Evolutionary conservation across 92 coral and sea anemone genomes (phyloP).

Genomic region (Zoanthus sociatus): DNA sequence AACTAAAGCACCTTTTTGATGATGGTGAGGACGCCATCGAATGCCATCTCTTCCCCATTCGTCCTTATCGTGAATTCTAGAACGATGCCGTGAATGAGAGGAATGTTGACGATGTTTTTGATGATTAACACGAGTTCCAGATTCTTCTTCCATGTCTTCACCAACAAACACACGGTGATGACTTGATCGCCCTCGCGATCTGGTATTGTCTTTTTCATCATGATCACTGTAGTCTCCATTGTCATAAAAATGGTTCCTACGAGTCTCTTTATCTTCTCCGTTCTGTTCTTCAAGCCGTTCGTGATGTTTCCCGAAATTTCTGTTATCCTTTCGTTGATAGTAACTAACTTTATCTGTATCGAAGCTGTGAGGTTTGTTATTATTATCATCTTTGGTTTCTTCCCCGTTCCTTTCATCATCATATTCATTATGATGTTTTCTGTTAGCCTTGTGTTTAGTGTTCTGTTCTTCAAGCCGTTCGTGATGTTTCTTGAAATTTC

Average conservation of each 20-base stretch:
- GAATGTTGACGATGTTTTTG: neutral
- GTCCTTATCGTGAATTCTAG: neutral
- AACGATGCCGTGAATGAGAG: constrained; percentile 8
- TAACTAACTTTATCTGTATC: neutral
- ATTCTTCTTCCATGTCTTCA: constrained; percentile 31
- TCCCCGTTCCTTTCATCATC: neutral
- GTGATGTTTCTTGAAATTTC: neutral
- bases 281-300: neutral
- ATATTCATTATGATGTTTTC: constrained; percentile 3
- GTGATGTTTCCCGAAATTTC: neutral
- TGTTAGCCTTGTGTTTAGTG: neutral
- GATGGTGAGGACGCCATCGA: constrained; percentile 18
- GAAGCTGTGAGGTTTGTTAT: neutral
- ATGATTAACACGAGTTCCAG: neutral
- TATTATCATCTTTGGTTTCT: neutral
- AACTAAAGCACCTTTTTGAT: neutral
- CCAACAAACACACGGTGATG: constrained; percentile 39
- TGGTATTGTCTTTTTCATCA: neutral
- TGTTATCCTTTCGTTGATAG: neutral
- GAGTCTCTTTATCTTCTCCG: neutral
- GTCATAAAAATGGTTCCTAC: constrained; percentile 10
- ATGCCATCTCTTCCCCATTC: neutral
- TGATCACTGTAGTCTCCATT: neutral
- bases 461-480: neutral
- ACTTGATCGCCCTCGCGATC: neutral